A percentile compares a stretch with the other conserved stretches of the same genome.
phyloP scores from a whole-genome alignment of 1,140 invertebrate species.

The Theocolax elegans region DNA sequence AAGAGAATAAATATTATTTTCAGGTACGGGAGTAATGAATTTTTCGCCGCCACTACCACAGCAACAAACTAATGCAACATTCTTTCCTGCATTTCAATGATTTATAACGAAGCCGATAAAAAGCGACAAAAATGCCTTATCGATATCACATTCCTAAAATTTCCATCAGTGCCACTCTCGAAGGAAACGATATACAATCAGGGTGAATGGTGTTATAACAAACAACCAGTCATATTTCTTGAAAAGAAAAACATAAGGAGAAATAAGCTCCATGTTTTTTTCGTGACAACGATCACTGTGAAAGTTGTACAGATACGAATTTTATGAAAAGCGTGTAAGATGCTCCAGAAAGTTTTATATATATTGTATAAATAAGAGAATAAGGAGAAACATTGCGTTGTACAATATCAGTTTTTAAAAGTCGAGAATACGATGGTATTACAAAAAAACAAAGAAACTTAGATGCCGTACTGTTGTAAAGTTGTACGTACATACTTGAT shows the following conservation, averaged over 20 bases:
- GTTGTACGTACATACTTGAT: slow-evolving; percentile 11
- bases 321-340: background rate
- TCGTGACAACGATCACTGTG: background rate
- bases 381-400: background rate
- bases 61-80: slow-evolving; percentile 55
- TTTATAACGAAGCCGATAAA: slow-evolving; percentile 21
- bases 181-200: slow-evolving; percentile 5
- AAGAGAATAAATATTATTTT: too few species aligned
- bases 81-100: slow-evolving; percentile 69
- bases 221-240: background rate
- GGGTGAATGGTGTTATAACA: background rate
- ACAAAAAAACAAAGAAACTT: background rate
- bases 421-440: background rate
- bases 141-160: slow-evolving; percentile 29
- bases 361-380: slow-evolving; percentile 20
- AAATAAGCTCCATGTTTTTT: too few species aligned
- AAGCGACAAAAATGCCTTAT: slow-evolving; percentile 35
- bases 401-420: slow-evolving; percentile 17
- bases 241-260: too few species aligned
- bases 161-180: slow-evolving; percentile 32
- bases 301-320: slow-evolving; percentile 17
- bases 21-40: slow-evolving; percentile 48
- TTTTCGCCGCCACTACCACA: slow-evolving; percentile 52
- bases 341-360: background rate
- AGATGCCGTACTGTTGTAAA: slow-evolving; percentile 11